phyloP scores from a whole-genome alignment of 2,113 vertebrate genomes.

The Phocoena sinus region DNA sequence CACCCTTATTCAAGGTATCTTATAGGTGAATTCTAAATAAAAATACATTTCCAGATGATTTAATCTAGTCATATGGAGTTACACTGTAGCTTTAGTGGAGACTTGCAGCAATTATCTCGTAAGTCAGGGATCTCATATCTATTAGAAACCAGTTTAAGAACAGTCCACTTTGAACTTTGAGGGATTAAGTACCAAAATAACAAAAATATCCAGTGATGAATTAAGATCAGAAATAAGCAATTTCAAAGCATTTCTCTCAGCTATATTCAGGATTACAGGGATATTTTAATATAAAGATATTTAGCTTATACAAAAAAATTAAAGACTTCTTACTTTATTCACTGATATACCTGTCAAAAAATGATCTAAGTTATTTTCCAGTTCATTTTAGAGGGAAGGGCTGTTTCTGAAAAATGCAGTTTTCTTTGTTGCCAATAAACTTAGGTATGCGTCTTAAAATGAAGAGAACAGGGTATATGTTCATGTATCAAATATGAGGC shows the following conservation, averaged over 20 bases:
- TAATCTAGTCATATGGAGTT: not conserved
- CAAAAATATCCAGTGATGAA: not conserved
- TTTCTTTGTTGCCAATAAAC: slow-evolving; percentile 42
- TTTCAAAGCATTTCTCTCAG: not conserved
- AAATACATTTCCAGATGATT: not conserved
- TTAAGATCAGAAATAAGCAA: not conserved
- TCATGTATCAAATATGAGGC: slow-evolving; percentile 5
- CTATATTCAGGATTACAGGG: not conserved
- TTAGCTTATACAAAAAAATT: not conserved
- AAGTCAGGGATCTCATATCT: not conserved
- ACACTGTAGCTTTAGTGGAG: not conserved
- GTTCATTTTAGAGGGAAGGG: not conserved
- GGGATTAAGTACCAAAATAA: slow-evolving; percentile 1
- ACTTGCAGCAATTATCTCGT: not conserved
- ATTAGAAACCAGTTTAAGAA: slow-evolving; percentile 21
- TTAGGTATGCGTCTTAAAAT: slow-evolving; percentile 16
- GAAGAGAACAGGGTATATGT: not conserved
- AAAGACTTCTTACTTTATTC: slow-evolving; percentile 4
- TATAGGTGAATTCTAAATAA: slow-evolving; percentile 21
- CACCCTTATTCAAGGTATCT: not conserved
- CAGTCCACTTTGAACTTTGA: not conserved
- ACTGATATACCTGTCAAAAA: not conserved
- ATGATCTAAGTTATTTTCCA: not conserved
- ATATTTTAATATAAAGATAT: not conserved
- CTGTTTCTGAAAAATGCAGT: not conserved